phyloP scores from a whole-genome alignment of 1,140 invertebrate genomes.

The Mamestra configurata region DNA sequence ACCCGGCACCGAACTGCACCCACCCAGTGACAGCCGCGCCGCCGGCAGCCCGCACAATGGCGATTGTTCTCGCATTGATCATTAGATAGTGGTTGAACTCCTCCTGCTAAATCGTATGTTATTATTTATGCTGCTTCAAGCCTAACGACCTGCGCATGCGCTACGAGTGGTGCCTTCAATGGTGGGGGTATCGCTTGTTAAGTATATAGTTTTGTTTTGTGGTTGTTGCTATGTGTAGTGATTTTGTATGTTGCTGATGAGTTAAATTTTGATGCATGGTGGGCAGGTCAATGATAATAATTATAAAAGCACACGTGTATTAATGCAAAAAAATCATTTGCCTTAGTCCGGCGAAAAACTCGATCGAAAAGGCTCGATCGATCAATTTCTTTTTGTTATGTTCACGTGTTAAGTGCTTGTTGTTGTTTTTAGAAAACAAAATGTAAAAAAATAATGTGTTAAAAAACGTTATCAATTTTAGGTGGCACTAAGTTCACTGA shows the following conservation, averaged over 20 bases:
- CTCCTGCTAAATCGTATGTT: constrained; percentile 60
- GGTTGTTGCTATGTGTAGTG: not conserved
- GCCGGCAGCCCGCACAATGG: constrained; percentile 75
- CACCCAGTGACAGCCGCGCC: constrained; percentile 73
- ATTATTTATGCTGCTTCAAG: constrained; percentile 62
- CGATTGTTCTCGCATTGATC: constrained; percentile 72
- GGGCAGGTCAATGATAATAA: too few relatives aligned
- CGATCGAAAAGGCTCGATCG: too few relatives aligned
- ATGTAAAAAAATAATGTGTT: too few relatives aligned
- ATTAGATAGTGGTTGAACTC: constrained; percentile 58
- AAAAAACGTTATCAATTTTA: too few relatives aligned
- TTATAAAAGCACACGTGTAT: too few relatives aligned
- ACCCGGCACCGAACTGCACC: constrained; percentile 53
- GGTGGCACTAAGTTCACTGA: too few relatives aligned
- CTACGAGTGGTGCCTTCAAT: constrained; percentile 26
- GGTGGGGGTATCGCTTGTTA: constrained; percentile 37
- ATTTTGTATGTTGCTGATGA: not conserved
- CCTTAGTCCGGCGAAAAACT: too few relatives aligned
- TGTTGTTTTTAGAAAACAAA: too few relatives aligned
- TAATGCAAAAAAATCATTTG: too few relatives aligned
- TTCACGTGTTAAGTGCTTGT: too few relatives aligned
- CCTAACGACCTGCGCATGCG: constrained; percentile 24
- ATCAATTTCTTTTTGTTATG: too few relatives aligned
- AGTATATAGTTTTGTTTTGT: constrained; percentile 45
- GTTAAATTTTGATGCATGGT: not conserved